Conservation (phyloP, 2,113 vertebrate genomes). For the Mus pahari region DNA sequence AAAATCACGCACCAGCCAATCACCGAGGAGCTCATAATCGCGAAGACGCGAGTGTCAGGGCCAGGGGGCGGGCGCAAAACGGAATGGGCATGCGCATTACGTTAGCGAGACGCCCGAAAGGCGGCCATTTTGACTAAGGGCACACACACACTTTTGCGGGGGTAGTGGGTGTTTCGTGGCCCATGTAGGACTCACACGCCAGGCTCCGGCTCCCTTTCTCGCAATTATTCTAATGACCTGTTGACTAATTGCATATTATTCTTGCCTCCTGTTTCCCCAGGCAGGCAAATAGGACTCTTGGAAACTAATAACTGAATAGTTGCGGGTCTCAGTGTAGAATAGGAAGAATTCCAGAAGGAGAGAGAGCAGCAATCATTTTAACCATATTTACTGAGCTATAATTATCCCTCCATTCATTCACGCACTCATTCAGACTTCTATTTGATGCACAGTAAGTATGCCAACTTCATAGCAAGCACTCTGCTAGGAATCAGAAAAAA, state of each 20-base stretch:
- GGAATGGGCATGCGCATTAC: conserved; percentile 20
- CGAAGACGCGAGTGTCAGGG: background rate
- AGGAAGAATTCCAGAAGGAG: conserved; percentile 33
- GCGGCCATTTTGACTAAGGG: conserved; percentile 70
- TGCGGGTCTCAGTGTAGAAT: background rate
- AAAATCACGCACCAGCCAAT: conserved; percentile 79
- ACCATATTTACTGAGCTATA: conserved; percentile 20
- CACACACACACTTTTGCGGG: background rate
- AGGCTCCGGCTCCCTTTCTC: background rate
- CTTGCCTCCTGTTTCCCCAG: background rate
- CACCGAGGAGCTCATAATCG: conserved; percentile 61
- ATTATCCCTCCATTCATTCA: background rate
- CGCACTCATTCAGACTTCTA: conserved; percentile 51
- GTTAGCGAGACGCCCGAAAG: background rate
- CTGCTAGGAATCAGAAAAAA: conserved; percentile 44
- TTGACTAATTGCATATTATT: conserved; percentile 49
- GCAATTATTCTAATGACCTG: conserved; percentile 49
- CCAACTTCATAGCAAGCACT: conserved; percentile 35
- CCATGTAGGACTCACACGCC: background rate
- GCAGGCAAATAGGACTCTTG: background rate
- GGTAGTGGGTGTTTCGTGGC: background rate
- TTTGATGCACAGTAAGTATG: conserved; percentile 17
- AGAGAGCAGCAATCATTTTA: conserved; percentile 44
- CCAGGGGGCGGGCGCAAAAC: too few relatives aligned
- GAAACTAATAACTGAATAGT: conserved; percentile 35